Percentiles rank a stretch among this genome's conserved stretches.
Evolutionary conservation across 64 coral and sea anemone species (phyloP).

Genomic region (Porites australiensis): DNA sequence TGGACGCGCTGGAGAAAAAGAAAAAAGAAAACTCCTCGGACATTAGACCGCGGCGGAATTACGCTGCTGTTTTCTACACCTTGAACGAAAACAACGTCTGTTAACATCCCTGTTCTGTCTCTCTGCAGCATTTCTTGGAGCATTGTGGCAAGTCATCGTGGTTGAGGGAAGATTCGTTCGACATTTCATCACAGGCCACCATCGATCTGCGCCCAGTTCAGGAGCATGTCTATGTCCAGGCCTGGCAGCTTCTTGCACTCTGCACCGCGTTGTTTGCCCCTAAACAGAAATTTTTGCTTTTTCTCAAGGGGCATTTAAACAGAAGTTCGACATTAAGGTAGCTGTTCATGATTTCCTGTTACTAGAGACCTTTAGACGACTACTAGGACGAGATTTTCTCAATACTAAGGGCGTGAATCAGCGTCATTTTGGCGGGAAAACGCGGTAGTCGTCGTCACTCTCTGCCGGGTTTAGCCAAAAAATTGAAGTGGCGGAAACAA

Average conservation of each 20-base stretch:
- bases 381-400: too few species aligned
- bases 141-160: slow-evolving; percentile 85
- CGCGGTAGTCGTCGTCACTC: too few species aligned
- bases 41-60: too few species aligned
- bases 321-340: slow-evolving; percentile 82
- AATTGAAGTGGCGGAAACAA: too few species aligned
- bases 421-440: too few species aligned
- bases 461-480: too few species aligned
- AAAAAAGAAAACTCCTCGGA: too few species aligned
- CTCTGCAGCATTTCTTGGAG: slow-evolving; percentile 75
- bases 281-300: slow-evolving; percentile 87
- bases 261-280: slow-evolving; percentile 87
- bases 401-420: too few species aligned
- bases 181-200: slow-evolving; percentile 72
- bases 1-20: too few species aligned
- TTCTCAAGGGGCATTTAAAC: slow-evolving; percentile 85
- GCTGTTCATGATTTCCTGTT: slow-evolving; percentile 17
- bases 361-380: too few species aligned
- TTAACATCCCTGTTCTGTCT: not conserved
- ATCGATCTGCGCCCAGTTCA: slow-evolving; percentile 95
- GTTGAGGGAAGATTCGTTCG: slow-evolving; percentile 68
- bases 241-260: slow-evolving; percentile 89
- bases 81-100: too few species aligned
- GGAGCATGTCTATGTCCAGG: slow-evolving; percentile 91
- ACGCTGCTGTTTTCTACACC: too few species aligned